A percentile compares a stretch with the other conserved stretches of the same genome.
These are phyloP conservation scores for Brachionus calyciflorus DNA, from an alignment of 1,140 invertebrate species.

Conservation along the genomic window DNA sequence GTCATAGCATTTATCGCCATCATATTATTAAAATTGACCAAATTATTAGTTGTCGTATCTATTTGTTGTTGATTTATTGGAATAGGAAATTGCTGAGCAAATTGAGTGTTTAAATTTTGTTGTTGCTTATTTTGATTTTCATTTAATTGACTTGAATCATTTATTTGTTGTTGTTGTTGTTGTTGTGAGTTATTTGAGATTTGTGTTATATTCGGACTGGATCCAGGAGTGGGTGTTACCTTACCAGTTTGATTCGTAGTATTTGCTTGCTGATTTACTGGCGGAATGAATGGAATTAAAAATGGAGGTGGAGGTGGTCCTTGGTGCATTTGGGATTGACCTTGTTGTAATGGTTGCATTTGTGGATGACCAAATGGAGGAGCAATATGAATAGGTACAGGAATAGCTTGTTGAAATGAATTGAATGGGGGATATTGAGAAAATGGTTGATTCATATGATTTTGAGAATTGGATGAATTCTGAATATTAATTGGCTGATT, in stretches of 20 bases:
- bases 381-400: not conserved
- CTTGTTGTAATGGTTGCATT: not conserved
- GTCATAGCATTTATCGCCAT: not conserved
- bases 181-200: not conserved
- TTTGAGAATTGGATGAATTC: not conserved
- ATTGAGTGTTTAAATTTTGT: not conserved
- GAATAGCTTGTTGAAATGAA: slow-evolving; percentile 23
- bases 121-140: not conserved
- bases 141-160: not conserved
- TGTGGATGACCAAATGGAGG: not conserved
- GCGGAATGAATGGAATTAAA: slow-evolving; percentile 13
- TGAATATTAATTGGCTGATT: not conserved
- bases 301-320: not conserved
- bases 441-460: not conserved
- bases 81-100: not conserved
- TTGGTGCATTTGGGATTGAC: not conserved
- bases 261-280: not conserved
- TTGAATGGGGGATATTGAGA: not conserved
- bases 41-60: not conserved
- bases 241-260: not conserved
- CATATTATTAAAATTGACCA: slow-evolving; percentile 39
- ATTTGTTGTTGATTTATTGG: not conserved
- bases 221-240: slow-evolving; percentile 32
- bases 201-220: slow-evolving; percentile 13
- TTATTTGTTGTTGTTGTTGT: not conserved